Evolutionary conservation across 2,797 vertebrate genomes (phyloP).

Genomic region (Hyperoplus immaculatus): DNA sequence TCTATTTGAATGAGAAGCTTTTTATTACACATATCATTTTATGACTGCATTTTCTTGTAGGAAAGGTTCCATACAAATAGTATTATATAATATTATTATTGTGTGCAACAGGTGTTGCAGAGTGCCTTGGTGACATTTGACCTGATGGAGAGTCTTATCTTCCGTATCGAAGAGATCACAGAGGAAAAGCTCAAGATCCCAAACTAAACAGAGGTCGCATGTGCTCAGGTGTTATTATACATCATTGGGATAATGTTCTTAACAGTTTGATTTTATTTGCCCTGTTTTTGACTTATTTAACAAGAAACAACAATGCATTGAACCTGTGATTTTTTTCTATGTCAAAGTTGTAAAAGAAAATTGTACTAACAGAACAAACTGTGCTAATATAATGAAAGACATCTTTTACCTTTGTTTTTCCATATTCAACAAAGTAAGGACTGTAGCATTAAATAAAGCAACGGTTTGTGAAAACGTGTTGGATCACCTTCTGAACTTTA

Average conservation of each 20-base stretch:
- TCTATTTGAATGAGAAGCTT: too few species aligned
- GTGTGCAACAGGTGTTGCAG: conserved; percentile 89
- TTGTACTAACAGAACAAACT: conserved; percentile 3
- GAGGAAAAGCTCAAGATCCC: conserved; percentile 86
- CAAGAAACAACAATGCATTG: neutral
- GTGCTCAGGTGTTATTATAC: conserved; percentile 26
- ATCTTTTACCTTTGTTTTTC: neutral
- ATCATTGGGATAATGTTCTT: neutral
- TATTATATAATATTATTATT: neutral
- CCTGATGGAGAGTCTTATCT: conserved; percentile 95
- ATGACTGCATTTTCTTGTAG: too few species aligned
- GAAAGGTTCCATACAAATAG: too few species aligned
- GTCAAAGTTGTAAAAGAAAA: neutral
- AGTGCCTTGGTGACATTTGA: conserved; percentile 96
- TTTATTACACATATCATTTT: too few species aligned
- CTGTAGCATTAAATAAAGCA: conserved; percentile 14
- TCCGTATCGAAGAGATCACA: conserved; percentile 93
- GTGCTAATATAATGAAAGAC: conserved; percentile 4
- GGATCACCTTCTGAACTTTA: conserved; percentile 57
- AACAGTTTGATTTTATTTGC: conserved; percentile 18
- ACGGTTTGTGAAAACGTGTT: neutral
- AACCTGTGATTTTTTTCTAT: neutral
- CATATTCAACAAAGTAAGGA: neutral
- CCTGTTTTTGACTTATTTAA: neutral
- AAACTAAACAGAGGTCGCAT: conserved; percentile 71